Evolutionary conservation across 2,888 invertebrate species (phyloP).

Genomic region (Meteorus colon): DNA sequence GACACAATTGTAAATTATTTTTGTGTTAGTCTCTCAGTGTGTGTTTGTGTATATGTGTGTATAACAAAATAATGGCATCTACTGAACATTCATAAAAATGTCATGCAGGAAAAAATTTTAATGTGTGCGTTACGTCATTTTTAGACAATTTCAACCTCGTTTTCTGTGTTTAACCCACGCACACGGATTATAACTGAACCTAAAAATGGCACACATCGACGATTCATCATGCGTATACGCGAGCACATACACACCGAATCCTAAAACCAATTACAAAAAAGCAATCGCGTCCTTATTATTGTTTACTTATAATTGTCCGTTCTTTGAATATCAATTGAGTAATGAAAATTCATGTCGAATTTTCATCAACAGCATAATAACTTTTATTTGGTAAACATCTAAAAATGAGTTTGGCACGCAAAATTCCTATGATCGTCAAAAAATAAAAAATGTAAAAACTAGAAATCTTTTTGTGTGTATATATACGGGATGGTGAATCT

Average conservation of each 20-base stretch:
- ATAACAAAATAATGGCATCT: neutral
- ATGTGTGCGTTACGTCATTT: slow-evolving; percentile 31
- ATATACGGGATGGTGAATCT: slow-evolving; percentile 2
- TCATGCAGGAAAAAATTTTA: slow-evolving; percentile 22
- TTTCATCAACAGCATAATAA: neutral
- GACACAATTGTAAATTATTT: neutral
- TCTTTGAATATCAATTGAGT: neutral
- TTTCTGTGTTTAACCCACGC: slow-evolving; percentile 36
- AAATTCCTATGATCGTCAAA: neutral
- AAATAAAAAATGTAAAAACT: neutral
- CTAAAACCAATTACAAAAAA: slow-evolving; percentile 1
- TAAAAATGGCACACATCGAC: neutral
- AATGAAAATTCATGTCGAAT: neutral
- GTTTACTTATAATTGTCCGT: neutral
- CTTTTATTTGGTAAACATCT: neutral
- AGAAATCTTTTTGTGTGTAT: neutral
- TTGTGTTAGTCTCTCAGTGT: neutral
- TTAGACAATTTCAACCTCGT: slow-evolving; percentile 37
- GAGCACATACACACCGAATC: neutral
- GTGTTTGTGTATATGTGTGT: neutral
- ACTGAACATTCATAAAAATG: slow-evolving; percentile 1
- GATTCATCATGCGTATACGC: slow-evolving; percentile 9
- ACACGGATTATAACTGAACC: slow-evolving; percentile 6
- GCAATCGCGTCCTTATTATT: neutral
- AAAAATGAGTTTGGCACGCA: neutral